Evolutionary conservation across 2,888 invertebrate species (phyloP).

Genomic region (Thymelicus sylvestris): DNA sequence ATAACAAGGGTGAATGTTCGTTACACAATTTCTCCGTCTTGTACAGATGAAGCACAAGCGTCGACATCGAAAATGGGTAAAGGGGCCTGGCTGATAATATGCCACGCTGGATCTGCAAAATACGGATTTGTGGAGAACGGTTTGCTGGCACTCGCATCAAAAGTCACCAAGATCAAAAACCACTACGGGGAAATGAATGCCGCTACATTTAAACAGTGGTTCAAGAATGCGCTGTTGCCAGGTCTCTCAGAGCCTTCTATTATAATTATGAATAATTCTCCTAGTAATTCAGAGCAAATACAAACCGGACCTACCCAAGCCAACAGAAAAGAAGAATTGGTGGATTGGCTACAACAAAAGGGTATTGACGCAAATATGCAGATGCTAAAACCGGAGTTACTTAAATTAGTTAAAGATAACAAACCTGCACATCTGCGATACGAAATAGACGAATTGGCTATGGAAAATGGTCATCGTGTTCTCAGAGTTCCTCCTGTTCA

Average conservation of each 20-base stretch:
- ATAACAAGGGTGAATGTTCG: conserved; percentile 43
- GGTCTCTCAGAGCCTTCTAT: conserved; percentile 34
- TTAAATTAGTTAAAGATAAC: conserved; percentile 24
- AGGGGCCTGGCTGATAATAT: conserved; percentile 22
- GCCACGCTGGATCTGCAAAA: conserved; percentile 26
- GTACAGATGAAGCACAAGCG: conserved; percentile 35
- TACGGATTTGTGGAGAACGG: conserved; percentile 33
- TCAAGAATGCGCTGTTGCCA: conserved; percentile 23
- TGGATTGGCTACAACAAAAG: conserved; percentile 27
- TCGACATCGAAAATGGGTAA: conserved; percentile 29
- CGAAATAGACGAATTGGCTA: conserved; percentile 41
- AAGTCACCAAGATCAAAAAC: conserved; percentile 25
- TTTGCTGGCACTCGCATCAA: conserved; percentile 39
- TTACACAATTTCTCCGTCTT: conserved; percentile 33
- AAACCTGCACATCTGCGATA: conserved; percentile 18
- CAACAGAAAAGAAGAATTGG: conserved; percentile 40
- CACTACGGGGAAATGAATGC: conserved; percentile 37
- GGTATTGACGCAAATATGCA: conserved; percentile 40
- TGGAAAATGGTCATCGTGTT: conserved; percentile 40
- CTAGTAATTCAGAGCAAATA: conserved; percentile 12
- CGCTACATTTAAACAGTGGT: conserved; percentile 34
- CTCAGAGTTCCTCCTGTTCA: conserved; percentile 38
- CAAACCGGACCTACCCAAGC: conserved; percentile 34
- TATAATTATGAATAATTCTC: conserved; percentile 35
- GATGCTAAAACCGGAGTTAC: conserved; percentile 41